Conservation (phyloP, 2,113 vertebrate genomes). For the Bombycilla garrulus region DNA sequence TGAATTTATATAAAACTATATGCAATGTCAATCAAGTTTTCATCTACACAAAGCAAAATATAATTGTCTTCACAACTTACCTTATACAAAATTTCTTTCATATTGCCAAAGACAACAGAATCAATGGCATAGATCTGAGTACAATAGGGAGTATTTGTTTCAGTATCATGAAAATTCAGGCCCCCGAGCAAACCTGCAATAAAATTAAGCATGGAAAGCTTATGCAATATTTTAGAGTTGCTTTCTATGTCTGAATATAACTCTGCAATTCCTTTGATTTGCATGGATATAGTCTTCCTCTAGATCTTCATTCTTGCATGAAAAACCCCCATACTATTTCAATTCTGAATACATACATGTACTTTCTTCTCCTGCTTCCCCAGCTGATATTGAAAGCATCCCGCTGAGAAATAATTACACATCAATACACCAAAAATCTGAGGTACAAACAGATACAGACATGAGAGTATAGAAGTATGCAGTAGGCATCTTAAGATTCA, state of each 20-base stretch:
- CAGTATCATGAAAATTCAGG: neutral
- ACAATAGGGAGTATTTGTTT: neutral
- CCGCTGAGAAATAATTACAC: neutral
- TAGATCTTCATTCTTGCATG: neutral
- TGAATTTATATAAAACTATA: neutral
- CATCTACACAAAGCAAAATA: neutral
- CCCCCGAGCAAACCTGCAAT: neutral
- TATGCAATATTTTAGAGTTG: neutral
- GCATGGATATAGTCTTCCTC: neutral
- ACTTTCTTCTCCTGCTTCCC: neutral
- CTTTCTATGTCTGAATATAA: neutral
- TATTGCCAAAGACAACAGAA: neutral
- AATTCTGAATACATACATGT: neutral
- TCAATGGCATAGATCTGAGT: neutral
- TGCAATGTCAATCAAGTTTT: neutral
- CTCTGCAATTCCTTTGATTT: neutral
- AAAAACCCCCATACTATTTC: neutral
- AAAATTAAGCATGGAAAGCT: neutral
- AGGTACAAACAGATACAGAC: neutral
- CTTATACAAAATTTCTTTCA: neutral
- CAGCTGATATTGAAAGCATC: neutral
- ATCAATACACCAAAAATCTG: neutral
- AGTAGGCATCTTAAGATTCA: neutral
- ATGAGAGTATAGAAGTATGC: neutral
- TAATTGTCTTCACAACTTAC: neutral